These are phyloP conservation scores for Drosophila takahashii DNA, from an alignment of 1,140 invertebrate genomes.

Conservation along the genomic window DNA sequence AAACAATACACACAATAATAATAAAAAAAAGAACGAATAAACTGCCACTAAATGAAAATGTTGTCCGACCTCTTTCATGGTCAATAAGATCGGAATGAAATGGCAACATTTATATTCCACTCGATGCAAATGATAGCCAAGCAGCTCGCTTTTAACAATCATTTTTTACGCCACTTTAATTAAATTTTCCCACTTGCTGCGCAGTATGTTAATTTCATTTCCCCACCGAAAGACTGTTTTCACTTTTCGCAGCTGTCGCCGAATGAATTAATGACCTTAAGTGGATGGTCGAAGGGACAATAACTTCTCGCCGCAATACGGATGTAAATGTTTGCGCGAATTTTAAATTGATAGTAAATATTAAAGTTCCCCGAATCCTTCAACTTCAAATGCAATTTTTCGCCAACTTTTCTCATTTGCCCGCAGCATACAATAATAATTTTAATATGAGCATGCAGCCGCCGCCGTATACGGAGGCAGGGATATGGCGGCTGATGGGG, in stretches of 20 bases:
- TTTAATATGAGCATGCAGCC: constrained; percentile 69
- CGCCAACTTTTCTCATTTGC: constrained; percentile 71
- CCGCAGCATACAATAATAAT: constrained; percentile 61
- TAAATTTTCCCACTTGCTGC: constrained; percentile 43
- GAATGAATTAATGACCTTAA: constrained; percentile 57
- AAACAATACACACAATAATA: constrained; percentile 50
- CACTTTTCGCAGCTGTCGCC: constrained; percentile 39
- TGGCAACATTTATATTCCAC: constrained; percentile 25
- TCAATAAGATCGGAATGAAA: constrained; percentile 38
- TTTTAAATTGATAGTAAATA: constrained; percentile 56
- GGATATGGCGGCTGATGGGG: constrained; percentile 47
- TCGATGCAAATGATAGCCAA: constrained; percentile 33
- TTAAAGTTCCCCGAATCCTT: constrained; percentile 40
- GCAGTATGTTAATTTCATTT: constrained; percentile 53
- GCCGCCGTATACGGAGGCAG: constrained; percentile 3
- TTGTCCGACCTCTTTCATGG: constrained; percentile 27
- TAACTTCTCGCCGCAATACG: constrained; percentile 42
- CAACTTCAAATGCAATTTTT: constrained; percentile 62
- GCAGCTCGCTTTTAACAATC: constrained; percentile 18
- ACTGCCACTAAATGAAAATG: constrained; percentile 25
- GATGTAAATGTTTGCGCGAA: constrained; percentile 38
- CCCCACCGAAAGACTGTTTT: constrained; percentile 26
- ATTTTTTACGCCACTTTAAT: constrained; percentile 49
- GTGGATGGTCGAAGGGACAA: constrained; percentile 44
- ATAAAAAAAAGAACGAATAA: constrained; percentile 28